Evolutionary conservation across 2,113 vertebrate species (phyloP).

Genomic region (Ramphastos sulfuratus): DNA sequence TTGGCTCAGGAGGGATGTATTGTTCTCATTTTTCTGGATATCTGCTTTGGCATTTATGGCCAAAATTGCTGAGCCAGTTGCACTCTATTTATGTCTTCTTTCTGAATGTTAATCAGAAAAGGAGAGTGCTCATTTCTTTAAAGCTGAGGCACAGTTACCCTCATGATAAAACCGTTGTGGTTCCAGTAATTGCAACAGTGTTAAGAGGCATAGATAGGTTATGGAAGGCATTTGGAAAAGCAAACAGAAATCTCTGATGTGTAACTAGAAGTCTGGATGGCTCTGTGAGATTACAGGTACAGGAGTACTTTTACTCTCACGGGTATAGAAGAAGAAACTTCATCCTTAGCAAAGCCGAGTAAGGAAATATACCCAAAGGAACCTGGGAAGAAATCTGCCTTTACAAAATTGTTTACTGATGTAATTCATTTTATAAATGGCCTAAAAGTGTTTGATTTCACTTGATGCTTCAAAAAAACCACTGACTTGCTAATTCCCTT

Average conservation of each 20-base stretch:
- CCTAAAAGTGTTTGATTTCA: neutral
- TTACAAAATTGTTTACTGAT: neutral
- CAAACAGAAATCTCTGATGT: neutral
- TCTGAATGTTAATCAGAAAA: neutral
- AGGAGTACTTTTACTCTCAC: neutral
- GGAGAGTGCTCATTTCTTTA: neutral
- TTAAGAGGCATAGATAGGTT: neutral
- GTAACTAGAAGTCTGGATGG: neutral
- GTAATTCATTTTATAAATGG: neutral
- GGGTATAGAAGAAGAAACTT: neutral
- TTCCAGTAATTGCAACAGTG: neutral
- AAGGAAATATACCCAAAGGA: neutral
- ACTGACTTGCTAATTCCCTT: neutral
- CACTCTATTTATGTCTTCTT: neutral
- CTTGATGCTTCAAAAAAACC: neutral
- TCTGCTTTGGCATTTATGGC: neutral
- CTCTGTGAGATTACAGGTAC: neutral
- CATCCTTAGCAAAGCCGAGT: neutral
- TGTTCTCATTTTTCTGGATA: neutral
- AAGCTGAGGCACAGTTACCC: neutral
- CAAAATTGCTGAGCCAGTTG: neutral
- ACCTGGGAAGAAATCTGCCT: neutral
- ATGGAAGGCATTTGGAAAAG: neutral
- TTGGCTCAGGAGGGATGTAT: fast-evolving
- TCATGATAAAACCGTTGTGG: neutral